A percentile compares a stretch with the other conserved stretches of the same genome.
Evolutionary conservation across 2,113 vertebrate genomes (phyloP).

Genomic region (Rhodinocichla rosea): DNA sequence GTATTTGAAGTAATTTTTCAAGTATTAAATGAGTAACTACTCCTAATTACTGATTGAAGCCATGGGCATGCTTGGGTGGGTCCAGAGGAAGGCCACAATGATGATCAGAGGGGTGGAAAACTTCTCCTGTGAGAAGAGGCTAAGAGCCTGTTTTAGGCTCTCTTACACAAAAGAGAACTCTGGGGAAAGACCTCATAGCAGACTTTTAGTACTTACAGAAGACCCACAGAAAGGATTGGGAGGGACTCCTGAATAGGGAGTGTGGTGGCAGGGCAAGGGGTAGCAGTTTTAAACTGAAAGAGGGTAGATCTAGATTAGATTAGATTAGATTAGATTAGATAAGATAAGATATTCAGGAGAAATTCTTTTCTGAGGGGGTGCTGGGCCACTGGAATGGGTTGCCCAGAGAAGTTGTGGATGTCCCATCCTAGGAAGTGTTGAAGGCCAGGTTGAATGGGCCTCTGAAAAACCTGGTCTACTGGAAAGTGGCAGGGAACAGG

Average conservation of each 20-base stretch:
- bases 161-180: background rate
- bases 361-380: background rate
- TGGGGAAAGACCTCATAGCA: background rate
- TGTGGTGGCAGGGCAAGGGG: background rate
- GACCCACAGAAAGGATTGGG: background rate
- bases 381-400: background rate
- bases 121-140: background rate
- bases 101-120: background rate
- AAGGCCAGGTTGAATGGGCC: background rate
- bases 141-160: background rate
- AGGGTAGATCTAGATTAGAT: background rate
- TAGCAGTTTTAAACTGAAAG: background rate
- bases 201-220: background rate
- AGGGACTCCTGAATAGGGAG: background rate
- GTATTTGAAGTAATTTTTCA: background rate
- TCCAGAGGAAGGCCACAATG: background rate
- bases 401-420: background rate
- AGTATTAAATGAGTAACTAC: background rate
- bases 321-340: background rate
- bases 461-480: background rate
- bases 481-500: background rate
- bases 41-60: background rate
- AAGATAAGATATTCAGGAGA: background rate
- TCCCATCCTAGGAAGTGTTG: background rate
- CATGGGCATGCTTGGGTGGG: background rate